A percentile compares a stretch with the other conserved stretches of the same genome.
Conservation (phyloP, 2,113 vertebrate species). For the Ctenodactylus gundi region DNA sequence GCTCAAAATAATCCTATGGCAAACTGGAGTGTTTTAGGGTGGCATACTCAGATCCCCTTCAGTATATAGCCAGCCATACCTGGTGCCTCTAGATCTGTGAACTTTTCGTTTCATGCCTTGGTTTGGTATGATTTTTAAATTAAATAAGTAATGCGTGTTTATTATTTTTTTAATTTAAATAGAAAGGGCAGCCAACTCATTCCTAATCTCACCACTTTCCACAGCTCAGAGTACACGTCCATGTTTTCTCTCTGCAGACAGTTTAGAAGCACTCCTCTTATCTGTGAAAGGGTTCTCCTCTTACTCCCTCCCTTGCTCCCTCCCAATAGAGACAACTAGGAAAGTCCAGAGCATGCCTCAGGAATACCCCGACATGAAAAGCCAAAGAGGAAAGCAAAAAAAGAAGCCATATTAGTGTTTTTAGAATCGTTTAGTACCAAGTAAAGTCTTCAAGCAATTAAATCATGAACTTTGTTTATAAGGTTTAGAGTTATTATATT, state of each 20-base stretch:
- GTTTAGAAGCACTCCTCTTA: background rate
- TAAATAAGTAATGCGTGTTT: background rate
- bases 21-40: background rate
- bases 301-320: background rate
- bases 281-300: background rate
- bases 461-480: conserved; percentile 31
- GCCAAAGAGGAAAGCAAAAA: conserved; percentile 25
- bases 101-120: conserved; percentile 24
- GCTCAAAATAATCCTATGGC: conserved; percentile 16
- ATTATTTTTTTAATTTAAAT: background rate
- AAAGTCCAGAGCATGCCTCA: background rate
- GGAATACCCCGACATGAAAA: conserved; percentile 28
- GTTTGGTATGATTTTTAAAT: conserved; percentile 2
- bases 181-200: background rate
- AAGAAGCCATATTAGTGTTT: conserved; percentile 38
- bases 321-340: conserved; percentile 1
- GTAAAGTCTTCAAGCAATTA: conserved; percentile 41
- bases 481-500: conserved; percentile 35
- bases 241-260: background rate
- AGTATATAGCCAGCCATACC: background rate
- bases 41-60: conserved; percentile 1
- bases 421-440: conserved; percentile 31
- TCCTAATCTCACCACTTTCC: conserved; percentile 27
- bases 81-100: background rate
- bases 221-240: conserved; percentile 11